Evolutionary conservation across 2,797 vertebrate genomes (phyloP), one percentile per base, ranked within the genome.

Genomic region (Steatocranus sp.): DNA sequence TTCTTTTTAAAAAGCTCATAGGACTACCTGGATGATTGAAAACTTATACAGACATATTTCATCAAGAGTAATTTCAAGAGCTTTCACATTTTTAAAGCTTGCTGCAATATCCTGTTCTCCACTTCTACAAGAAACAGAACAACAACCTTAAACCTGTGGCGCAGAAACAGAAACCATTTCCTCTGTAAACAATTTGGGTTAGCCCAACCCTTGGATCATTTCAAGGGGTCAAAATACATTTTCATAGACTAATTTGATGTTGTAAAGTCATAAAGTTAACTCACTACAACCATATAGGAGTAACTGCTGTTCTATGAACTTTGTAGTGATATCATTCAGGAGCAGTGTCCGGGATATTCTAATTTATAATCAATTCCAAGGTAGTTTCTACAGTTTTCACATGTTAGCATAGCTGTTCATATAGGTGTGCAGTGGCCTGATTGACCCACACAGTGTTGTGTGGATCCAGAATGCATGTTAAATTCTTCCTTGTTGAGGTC

Each of bases 171-270:
- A 73, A 73, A 73, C 25, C 6, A 18, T 73, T 73, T 12, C 38
- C 15, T 70, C 38, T 27, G 23, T 38, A 66, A 41, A 66, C 12
- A 14, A 41, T 66, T 4, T 66, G n/a, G n/a, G 18, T 66, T 66
- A 41, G 8, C n/a, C 34, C 11, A 63, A 63, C n/a, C 11, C 2
- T 23, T 66, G 34, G 11, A 66, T 38, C 12, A 23, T 41, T 66
- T 66, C 36, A 66, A 66, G n/a, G 5, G 61, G n/a, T 66, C 61
- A 66, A 38, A 41, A 38, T 38, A 25, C 14, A 15, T 15, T 66
- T 0, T 41, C 17, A 46, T 0, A 27, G 23, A 17, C 38, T 73
- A 48, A 46, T 48, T 73, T 73, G 3, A 30, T 0, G 0, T 5
- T 73, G 15, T 48, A 30, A n/a, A 48, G 15, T 73, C 17, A 30